Conservation (phyloP, 2,888 invertebrate genomes). For the Schizaphis graminum region DNA sequence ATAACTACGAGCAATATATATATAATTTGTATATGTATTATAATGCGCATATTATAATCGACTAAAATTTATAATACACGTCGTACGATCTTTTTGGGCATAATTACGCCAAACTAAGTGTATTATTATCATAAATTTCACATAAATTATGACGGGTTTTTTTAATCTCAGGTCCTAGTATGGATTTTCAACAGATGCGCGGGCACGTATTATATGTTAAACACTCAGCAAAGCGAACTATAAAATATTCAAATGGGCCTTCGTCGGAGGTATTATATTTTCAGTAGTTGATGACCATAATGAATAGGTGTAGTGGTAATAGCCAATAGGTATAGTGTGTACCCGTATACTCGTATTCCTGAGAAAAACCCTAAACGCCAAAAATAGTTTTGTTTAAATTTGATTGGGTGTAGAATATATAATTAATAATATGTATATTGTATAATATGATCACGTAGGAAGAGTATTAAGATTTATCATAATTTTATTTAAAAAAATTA, state of each 20-base stretch:
- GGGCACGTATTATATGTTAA: neutral
- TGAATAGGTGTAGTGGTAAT: neutral
- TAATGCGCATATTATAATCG: neutral
- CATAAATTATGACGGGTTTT: constrained; percentile 8
- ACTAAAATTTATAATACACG: neutral
- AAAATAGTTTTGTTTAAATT: neutral
- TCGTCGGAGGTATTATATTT: neutral
- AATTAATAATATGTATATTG: no score
- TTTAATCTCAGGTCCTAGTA: neutral
- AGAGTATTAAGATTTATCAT: neutral
- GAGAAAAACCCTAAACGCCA: neutral
- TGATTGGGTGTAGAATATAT: neutral
- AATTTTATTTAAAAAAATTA: neutral
- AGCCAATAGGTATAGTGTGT: no score
- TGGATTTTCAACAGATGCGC: neutral
- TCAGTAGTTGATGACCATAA: neutral
- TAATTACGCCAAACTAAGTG: neutral
- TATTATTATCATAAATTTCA: constrained; percentile 20
- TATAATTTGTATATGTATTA: neutral
- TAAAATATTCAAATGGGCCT: constrained; percentile 13
- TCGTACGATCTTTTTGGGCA: neutral
- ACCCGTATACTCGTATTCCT: neutral
- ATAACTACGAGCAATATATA: neutral
- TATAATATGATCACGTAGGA: neutral
- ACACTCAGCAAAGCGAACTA: neutral